Evolutionary conservation across 2,113 vertebrate species (phyloP).

Genomic region (Chaetorhynchus papuensis): DNA sequence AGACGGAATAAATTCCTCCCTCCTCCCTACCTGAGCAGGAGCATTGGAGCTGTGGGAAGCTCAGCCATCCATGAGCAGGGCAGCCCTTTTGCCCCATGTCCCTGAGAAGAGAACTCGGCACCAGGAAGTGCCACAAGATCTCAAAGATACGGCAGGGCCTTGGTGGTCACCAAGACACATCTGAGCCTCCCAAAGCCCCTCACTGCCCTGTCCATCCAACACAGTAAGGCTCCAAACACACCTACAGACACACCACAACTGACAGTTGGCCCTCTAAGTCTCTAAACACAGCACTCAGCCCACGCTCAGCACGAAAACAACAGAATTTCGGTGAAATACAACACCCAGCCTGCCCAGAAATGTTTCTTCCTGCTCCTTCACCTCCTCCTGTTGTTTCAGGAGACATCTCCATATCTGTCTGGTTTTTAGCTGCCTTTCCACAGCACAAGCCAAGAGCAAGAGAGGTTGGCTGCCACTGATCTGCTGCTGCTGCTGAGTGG

Average conservation of each 20-base stretch:
- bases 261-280: neutral
- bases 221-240: neutral
- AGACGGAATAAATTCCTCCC: neutral
- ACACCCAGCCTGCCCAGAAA: neutral
- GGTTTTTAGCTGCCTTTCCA: slow-evolving; percentile 9
- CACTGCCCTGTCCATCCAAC: neutral
- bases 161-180: neutral
- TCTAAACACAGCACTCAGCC: neutral
- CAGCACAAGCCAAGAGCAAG: neutral
- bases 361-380: neutral
- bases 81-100: neutral
- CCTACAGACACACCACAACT: neutral
- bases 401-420: neutral
- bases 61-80: neutral
- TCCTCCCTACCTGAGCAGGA: neutral
- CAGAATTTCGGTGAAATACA: neutral
- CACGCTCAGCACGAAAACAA: neutral
- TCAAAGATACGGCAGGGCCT: neutral
- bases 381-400: neutral
- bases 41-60: neutral
- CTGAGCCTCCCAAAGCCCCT: neutral
- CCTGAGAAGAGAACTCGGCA: neutral
- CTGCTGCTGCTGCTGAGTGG: neutral
- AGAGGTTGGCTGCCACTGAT: neutral
- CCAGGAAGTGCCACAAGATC: neutral